phyloP scores from a whole-genome alignment of 2,888 invertebrate species.

The Toxonevra muliebris region DNA sequence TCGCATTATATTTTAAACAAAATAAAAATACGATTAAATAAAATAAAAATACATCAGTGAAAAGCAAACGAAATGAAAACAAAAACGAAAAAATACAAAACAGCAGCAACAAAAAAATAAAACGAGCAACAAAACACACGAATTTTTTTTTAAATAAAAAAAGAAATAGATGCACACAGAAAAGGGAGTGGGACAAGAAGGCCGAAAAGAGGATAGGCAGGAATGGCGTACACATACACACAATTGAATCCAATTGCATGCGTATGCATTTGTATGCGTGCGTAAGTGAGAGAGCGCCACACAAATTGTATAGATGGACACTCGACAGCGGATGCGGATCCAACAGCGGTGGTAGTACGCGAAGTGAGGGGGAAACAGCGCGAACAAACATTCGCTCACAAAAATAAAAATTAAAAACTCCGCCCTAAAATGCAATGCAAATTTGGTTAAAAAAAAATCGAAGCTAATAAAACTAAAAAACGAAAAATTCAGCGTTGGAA shows the following conservation, averaged over 20 bases:
- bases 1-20: slow-evolving; percentile 34
- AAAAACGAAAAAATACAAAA: slow-evolving; percentile 35
- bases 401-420: slow-evolving; percentile 64
- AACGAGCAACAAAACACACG: slow-evolving; percentile 28
- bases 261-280: not conserved
- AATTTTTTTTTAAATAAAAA: slow-evolving; percentile 35
- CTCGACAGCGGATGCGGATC: slow-evolving; percentile 7
- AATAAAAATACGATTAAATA: slow-evolving; percentile 34
- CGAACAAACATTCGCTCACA: slow-evolving; percentile 41
- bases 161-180: slow-evolving; percentile 35
- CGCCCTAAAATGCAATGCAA: slow-evolving; percentile 55
- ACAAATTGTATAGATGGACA: slow-evolving; percentile 13
- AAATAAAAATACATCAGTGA: slow-evolving; percentile 31
- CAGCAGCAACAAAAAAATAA: slow-evolving; percentile 19
- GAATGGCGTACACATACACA: slow-evolving; percentile 25
- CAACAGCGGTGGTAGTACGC: not conserved
- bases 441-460: slow-evolving; percentile 12
- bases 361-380: slow-evolving; percentile 29
- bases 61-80: slow-evolving; percentile 32
- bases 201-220: slow-evolving; percentile 18
- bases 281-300: not conserved
- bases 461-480: slow-evolving; percentile 39
- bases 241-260: slow-evolving; percentile 2
- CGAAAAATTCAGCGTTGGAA: slow-evolving; percentile 25
- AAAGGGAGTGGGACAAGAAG: slow-evolving; percentile 3